These are phyloP conservation scores for Hypomecis atomaria DNA, from an alignment of 2,888 invertebrate species.

Conservation along the genomic window DNA sequence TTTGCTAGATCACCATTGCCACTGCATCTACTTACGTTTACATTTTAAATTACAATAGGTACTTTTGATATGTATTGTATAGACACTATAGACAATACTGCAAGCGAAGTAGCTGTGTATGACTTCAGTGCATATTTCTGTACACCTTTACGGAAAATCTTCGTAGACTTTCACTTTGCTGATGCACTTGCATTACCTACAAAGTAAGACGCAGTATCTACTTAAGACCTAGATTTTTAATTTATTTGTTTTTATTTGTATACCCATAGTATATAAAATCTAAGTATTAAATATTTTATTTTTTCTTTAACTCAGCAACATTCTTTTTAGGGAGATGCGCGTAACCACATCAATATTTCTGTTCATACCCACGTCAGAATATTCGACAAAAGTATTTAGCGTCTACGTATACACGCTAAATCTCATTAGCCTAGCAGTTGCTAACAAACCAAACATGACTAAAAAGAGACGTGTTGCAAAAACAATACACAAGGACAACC, in stretches of 20 bases:
- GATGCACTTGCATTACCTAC: slow-evolving; percentile 9
- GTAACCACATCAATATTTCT: neutral
- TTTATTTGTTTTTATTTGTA: no score
- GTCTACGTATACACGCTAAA: neutral
- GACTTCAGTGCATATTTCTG: neutral
- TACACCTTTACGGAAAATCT: slow-evolving; percentile 1
- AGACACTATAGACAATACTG: no score
- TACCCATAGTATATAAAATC: no score
- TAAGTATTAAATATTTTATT: no score
- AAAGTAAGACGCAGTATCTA: slow-evolving; percentile 2
- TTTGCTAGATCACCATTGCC: no score
- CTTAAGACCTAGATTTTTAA: neutral
- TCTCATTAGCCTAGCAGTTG: neutral
- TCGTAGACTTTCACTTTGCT: slow-evolving; percentile 15
- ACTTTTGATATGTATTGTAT: no score
- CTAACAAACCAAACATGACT: slow-evolving; percentile 2
- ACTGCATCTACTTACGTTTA: no score
- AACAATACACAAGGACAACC: slow-evolving; percentile 30
- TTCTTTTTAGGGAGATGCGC: neutral
- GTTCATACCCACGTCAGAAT: neutral
- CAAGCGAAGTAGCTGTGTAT: no score
- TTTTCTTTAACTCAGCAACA: no score
- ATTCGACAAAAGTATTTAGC: neutral
- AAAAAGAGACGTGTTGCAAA: slow-evolving; percentile 21
- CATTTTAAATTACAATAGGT: no score